phyloP scores from a whole-genome alignment of 2,113 vertebrate genomes.

The Paradisaea rubra region DNA sequence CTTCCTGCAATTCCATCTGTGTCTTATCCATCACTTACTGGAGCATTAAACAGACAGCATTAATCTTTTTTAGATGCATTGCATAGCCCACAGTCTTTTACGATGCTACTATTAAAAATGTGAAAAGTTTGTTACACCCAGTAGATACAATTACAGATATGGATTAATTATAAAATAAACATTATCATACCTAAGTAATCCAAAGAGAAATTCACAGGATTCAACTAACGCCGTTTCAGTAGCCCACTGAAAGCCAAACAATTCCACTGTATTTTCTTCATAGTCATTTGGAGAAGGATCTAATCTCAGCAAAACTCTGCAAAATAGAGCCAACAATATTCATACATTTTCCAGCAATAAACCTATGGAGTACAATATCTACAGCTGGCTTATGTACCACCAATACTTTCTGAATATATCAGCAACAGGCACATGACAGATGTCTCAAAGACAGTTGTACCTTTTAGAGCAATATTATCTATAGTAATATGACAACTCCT shows the following conservation, averaged over 20 bases:
- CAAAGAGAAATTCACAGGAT: constrained; percentile 86
- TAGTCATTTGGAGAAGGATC: constrained; percentile 89
- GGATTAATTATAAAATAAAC: not conserved
- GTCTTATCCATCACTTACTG: not conserved
- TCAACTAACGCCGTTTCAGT: constrained; percentile 89
- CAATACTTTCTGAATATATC: not conserved
- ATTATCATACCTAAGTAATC: constrained; percentile 83
- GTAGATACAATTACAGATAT: not conserved
- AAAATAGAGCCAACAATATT: constrained; percentile 43
- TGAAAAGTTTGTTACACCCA: not conserved
- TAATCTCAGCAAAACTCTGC: constrained; percentile 84
- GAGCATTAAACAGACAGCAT: not conserved
- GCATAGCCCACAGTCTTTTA: not conserved
- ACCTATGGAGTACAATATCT: not conserved
- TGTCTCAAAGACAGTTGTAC: not conserved
- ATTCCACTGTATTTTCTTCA: constrained; percentile 82
- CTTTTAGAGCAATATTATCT: not conserved
- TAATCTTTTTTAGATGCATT: not conserved
- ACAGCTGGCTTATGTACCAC: not conserved
- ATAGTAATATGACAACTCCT: not conserved
- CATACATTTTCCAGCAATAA: not conserved
- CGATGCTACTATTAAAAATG: not conserved
- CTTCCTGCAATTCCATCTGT: not conserved
- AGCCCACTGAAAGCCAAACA: constrained; percentile 92
- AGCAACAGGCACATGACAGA: not conserved